Evolutionary conservation across 2,797 vertebrate species (phyloP), one percentile per base, ranked within the genome.

Genomic region (Silurus lanzhouensis): DNA sequence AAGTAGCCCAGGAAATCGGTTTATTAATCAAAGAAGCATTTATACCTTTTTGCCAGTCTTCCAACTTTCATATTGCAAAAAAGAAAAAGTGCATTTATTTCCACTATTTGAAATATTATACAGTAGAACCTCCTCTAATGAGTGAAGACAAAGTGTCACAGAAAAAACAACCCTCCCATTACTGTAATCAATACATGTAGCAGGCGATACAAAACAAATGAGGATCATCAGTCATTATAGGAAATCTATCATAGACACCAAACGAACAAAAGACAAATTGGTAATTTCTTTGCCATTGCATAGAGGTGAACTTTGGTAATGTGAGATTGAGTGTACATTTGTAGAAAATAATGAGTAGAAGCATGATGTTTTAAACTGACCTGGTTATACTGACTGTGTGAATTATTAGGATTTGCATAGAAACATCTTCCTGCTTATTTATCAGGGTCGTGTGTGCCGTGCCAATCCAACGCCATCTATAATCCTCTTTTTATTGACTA

Each of bases 401-500:
- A 71, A 71, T 68, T 80, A 48, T 63, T 77, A 70, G 5, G 61
- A 83, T 85, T 67, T 78, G 85, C 75, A 76, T 70, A 19, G 57
- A 67, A 84, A 46, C 15, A 52, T 19, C 55, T 8, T 6, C 14
- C 57, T 64, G 20, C 60, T 79, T 84, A 72, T 44, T 85, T 83
- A 75, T 75, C 74, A 81, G 31, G 84, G 82, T 87, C 61, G 83
- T 1, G 52, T 1, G 52, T 31, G 55, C 55, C 14, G 17, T 57
- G 38, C 68, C 82, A 66, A 25, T 7, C 27, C 57, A 61, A 64
- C 22, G 80, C 13, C 44, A 61, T 74, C 72, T 61, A 52, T 79
- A 67, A 84, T 79, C 66, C 85, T 64, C 25, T 82, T 83, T 74
- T 83, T 77, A 81, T 86, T 81, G 58, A 84, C 61, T 83, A 71